Evolutionary conservation across 2,888 invertebrate species (phyloP), one percentile per base, ranked within the genome.

Genomic region (Cephus runcator): DNA sequence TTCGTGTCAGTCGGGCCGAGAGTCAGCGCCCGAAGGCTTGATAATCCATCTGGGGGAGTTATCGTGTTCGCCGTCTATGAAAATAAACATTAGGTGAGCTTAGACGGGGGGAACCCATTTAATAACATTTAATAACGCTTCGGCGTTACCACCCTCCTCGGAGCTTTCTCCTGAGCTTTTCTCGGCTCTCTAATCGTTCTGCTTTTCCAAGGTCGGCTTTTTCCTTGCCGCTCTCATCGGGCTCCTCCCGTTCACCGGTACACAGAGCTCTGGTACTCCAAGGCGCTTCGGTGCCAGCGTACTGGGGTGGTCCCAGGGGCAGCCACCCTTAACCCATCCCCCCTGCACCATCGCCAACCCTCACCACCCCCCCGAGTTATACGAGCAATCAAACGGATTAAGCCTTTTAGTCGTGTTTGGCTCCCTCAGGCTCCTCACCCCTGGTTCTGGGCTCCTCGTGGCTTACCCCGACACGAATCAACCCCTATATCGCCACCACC

Each of bases 1-100:
- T 88, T 88, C 87, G 82, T 85, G 88, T 88, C 88, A 88, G 87
- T 89, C 88, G 87, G 83, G 84, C 81, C 84, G 75, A 76, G 75
- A 81, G 84, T 30, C 40, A 40, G 40, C 4, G 2, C 15, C 15
- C 40, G 40, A 15, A 40, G 40, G 40, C 40, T 40, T 40, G 84
- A 83, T 89, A 87, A 89, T 89, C 88, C 88, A 79, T 79, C 80
- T 82, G 76, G 81, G 76, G 81, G 80, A 81, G 81, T 82, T 83
- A 80, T 82, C 84, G 85, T 85, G 86, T 88, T 85, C 85, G 83
- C 84, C 84, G 84, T 83, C 85, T 85, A 86, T 84, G 85, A 87
- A 40, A 87, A 87, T 87, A 87, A 86, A 87, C 87, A 88, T 86
- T 82, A 69, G n/a, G 33, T 11, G 30, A 69, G 82, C 85, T 85